Conservation (phyloP, 1,140 invertebrate genomes). For the Eumeta japonica region DNA sequence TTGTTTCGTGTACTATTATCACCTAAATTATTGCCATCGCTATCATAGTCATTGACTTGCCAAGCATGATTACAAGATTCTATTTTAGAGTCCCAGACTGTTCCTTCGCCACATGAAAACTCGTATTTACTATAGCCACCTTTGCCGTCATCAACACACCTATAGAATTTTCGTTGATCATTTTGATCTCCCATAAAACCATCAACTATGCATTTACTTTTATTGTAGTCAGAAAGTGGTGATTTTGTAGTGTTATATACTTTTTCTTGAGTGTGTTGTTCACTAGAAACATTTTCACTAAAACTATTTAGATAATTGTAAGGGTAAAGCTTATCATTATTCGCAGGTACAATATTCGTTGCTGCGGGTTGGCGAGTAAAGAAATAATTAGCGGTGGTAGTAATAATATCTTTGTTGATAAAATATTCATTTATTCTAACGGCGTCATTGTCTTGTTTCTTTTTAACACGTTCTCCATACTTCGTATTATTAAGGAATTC, state of each 20-base stretch:
- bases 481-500: no score
- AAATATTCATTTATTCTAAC: no score
- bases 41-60: constrained; percentile 28
- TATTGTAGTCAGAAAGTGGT: no score
- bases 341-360: no score
- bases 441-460: no score
- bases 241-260: not conserved
- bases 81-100: constrained; percentile 44
- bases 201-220: constrained; percentile 21
- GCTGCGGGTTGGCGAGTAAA: no score
- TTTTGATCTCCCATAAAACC: constrained; percentile 56
- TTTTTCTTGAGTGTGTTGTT: constrained; percentile 5
- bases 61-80: constrained; percentile 28
- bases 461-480: no score
- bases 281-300: not conserved
- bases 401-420: no score
- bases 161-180: constrained; percentile 61
- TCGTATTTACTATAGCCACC: constrained; percentile 58
- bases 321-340: not conserved
- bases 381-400: no score
- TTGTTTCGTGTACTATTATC: constrained; percentile 7
- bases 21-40: no score
- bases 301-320: not conserved
- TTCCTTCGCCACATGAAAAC: constrained; percentile 60
- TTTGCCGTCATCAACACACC: constrained; percentile 61